A percentile compares a stretch with the other conserved stretches of the same genome.
Evolutionary conservation across 2,888 invertebrate species (phyloP).

Genomic region (Phalera bucephala): DNA sequence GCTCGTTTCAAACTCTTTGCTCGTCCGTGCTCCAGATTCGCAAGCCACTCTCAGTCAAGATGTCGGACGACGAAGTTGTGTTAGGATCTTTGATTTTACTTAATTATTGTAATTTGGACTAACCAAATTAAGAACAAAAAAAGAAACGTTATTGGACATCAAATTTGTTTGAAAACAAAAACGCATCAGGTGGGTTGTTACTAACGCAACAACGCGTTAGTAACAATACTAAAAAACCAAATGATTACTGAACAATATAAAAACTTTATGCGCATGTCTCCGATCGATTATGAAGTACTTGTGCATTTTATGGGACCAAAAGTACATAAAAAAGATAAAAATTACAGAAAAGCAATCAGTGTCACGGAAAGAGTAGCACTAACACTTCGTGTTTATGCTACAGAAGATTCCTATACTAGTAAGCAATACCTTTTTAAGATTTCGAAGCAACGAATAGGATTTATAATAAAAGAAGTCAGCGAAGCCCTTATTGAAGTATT

Average conservation of each 20-base stretch:
- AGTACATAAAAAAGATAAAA: slow-evolving; percentile 19
- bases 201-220: too few species aligned
- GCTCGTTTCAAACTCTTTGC: too few species aligned
- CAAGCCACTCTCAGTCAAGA: too few species aligned
- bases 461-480: slow-evolving; percentile 18
- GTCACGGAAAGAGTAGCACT: slow-evolving; percentile 19
- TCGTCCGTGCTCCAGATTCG: too few species aligned
- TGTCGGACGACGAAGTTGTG: background rate
- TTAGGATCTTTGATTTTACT: too few species aligned
- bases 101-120: too few species aligned
- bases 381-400: slow-evolving; percentile 10
- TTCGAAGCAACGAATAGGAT: slow-evolving; percentile 16
- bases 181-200: too few species aligned
- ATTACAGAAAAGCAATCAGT: slow-evolving; percentile 21
- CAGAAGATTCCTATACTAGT: slow-evolving; percentile 18
- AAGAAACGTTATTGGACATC: too few species aligned
- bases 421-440: slow-evolving; percentile 23
- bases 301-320: slow-evolving; percentile 22
- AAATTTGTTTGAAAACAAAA: too few species aligned
- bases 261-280: slow-evolving; percentile 25
- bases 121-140: too few species aligned
- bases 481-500: slow-evolving; percentile 19
- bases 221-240: slow-evolving; percentile 14
- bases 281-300: slow-evolving; percentile 24
- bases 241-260: slow-evolving; percentile 19